Base-by-base conservation (phyloP, 2,113 vertebrate species). In the Pogonocichla stellata region DNA sequence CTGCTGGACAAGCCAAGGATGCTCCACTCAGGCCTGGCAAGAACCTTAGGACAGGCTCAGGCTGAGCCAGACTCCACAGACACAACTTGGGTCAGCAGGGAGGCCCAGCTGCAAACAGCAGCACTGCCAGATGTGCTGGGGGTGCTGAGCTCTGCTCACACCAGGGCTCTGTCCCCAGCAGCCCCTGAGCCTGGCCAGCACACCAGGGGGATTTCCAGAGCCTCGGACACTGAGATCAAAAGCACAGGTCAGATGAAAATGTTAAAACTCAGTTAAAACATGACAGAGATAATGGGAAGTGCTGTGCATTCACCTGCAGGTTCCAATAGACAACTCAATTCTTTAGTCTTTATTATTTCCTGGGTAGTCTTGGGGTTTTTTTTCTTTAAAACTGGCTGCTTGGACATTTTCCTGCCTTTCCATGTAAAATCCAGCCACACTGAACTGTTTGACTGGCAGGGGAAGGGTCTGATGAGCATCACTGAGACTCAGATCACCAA, bases 281-380 rank as follows among this genome's bases (percentile, higher is more conserved):
- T 5, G 14, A 13, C 58, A 54, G 42, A 38, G 53, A n/a, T 4
- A 40, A 34, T 3, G 36, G 36, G 13, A 57, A 50, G 19, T 36
- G 48, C 38, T 42, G 28, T 54, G 48, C 12, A 14, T n/a, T 24
- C 36, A 67, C 14, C 36, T 31, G 19, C 9, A 1, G 40, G 33
- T 69, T 72, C 47, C 45, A 25, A 18, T 2, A 33, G 25, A 22
- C 34, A 83, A 31, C 17, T 47, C 31, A 25, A 0, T 57, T 60
- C 15, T 80, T 69, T 6, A 23, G n/a, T 54, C 22, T 70, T 34
- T 40, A 5, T 62, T 24, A 64, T 75, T 77, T 80, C 4, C 10
- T 48, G 22, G 28, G 54, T 57, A 26, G 2, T 34, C 14, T 86
- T 11, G 4, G 2, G 3, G 0, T 0, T 47, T 62, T 48, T 34